These are phyloP conservation scores for Temnothorax curvispinosus DNA, from an alignment of 1,140 invertebrate species.

Conservation along the genomic window DNA sequence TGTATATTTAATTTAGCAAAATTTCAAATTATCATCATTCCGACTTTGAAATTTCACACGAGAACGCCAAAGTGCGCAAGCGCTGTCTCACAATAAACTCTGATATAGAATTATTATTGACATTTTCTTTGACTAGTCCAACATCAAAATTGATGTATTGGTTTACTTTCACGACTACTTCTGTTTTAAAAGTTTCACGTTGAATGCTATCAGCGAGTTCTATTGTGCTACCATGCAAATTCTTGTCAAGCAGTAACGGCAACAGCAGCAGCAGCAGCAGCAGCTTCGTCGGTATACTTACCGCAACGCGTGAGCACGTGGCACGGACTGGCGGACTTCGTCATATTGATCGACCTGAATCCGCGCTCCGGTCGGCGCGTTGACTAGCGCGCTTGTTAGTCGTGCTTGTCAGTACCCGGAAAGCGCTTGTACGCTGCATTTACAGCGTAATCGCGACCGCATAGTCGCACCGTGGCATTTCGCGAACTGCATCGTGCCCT, in stretches of 20 bases:
- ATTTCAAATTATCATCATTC: neutral
- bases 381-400: slow-evolving; percentile 61
- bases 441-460: slow-evolving; percentile 58
- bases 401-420: slow-evolving; percentile 50
- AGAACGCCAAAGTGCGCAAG: neutral
- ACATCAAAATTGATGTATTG: neutral
- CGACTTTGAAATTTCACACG: neutral
- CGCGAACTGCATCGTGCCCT: slow-evolving; percentile 47
- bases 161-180: neutral
- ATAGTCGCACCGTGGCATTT: slow-evolving; percentile 31
- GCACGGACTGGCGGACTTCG: slow-evolving; percentile 57
- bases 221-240: neutral
- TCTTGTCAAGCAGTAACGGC: neutral
- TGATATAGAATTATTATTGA: neutral
- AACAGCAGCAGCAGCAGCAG: slow-evolving; percentile 7
- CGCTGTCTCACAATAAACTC: neutral
- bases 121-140: neutral
- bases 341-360: slow-evolving; percentile 75
- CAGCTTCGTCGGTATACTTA: slow-evolving; percentile 27
- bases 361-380: slow-evolving; percentile 60
- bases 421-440: slow-evolving; percentile 44
- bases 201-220: neutral
- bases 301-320: slow-evolving; percentile 68
- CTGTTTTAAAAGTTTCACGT: neutral
- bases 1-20: neutral